Evolutionary conservation across 2,797 vertebrate genomes (phyloP).

Genomic region (Discoglossus pictus): DNA sequence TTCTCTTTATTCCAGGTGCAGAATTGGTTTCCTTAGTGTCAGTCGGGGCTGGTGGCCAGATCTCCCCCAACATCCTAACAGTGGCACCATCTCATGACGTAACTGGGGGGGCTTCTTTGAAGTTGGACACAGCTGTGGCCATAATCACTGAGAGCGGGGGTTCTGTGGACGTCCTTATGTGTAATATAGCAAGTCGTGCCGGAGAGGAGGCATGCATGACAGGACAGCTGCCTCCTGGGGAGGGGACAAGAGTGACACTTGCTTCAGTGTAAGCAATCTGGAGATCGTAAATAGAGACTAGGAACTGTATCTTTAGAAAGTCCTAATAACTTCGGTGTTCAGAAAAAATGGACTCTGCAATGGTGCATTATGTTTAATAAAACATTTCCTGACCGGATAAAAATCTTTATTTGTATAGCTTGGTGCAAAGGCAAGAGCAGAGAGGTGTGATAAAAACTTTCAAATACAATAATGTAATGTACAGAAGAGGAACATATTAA

Average conservation of each 20-base stretch:
- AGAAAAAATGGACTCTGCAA: too few relatives aligned
- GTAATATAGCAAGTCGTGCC: background rate
- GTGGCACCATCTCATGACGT: background rate
- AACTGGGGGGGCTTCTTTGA: slow-evolving; percentile 24
- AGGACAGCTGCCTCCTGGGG: background rate
- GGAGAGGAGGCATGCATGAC: slow-evolving; percentile 13
- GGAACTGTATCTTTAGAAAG: too few relatives aligned
- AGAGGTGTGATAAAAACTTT: too few relatives aligned
- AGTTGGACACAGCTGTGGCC: slow-evolving; percentile 16
- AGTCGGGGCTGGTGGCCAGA: slow-evolving; percentile 23
- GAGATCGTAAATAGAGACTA: too few relatives aligned
- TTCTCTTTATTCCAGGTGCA: slow-evolving; percentile 19
- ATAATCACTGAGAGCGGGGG: background rate
- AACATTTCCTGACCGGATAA: too few relatives aligned
- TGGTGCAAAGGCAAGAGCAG: too few relatives aligned
- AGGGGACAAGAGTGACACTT: slow-evolving; percentile 18
- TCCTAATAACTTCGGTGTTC: too few relatives aligned
- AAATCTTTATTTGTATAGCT: too few relatives aligned
- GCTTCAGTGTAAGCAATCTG: background rate
- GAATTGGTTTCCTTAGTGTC: slow-evolving; percentile 13
- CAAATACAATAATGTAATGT: too few relatives aligned
- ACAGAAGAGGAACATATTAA: too few relatives aligned
- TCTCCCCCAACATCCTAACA: background rate
- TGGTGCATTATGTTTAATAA: too few relatives aligned
- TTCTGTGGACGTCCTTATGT: slow-evolving; percentile 29